Evolutionary conservation across 1,140 invertebrate species (phyloP).

Genomic region (Caerostris darwini): DNA sequence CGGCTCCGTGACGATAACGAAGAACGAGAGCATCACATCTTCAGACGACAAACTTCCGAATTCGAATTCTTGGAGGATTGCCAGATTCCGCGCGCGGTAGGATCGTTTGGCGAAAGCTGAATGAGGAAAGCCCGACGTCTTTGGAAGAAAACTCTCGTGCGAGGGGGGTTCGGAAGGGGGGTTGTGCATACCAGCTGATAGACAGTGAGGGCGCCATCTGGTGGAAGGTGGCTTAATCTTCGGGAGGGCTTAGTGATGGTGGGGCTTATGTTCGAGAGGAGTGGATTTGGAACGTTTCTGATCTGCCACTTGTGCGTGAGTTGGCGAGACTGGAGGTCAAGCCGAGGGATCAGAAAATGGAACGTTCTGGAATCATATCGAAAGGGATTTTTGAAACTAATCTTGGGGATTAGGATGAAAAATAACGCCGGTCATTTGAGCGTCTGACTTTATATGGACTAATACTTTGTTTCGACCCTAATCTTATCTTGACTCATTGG

Average conservation of each 20-base stretch:
- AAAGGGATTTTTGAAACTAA: conserved; percentile 1
- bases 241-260: conserved; percentile 62
- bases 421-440: not conserved
- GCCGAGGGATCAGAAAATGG: conserved; percentile 38
- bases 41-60: conserved; percentile 8
- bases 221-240: conserved; percentile 64
- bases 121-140: conserved; percentile 55
- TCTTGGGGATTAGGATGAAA: not conserved
- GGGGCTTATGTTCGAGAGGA: conserved; percentile 44
- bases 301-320: conserved; percentile 54
- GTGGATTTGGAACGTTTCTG: conserved; percentile 10
- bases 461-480: not conserved
- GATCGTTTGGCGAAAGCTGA: conserved; percentile 54
- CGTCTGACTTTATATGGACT: not conserved
- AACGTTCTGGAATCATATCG: conserved; percentile 1
- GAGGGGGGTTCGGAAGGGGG: not conserved
- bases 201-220: conserved; percentile 59
- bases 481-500: not conserved
- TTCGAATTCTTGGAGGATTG: conserved; percentile 15
- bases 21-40: conserved; percentile 32
- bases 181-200: conserved; percentile 48
- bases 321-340: conserved; percentile 7
- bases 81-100: not conserved
- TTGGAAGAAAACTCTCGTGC: conserved; percentile 53
- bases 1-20: not conserved